Conservation (phyloP, 2,888 invertebrate genomes). For the Slavum lentiscoides region DNA sequence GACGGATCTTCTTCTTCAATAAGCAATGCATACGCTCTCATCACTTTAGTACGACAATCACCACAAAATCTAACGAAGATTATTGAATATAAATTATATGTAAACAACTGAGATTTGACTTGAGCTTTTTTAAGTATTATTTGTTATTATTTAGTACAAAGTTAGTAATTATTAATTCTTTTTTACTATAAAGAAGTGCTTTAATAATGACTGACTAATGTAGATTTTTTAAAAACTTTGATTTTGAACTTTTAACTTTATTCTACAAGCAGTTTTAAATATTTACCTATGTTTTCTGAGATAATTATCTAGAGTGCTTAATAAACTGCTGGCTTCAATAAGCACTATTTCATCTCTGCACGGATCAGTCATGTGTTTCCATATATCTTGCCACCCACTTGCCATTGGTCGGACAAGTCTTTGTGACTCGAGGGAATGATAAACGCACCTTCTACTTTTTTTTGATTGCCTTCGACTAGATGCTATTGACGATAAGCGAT, state of each 20-base stretch:
- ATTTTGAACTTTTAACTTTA: not conserved
- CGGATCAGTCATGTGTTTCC: constrained; percentile 80
- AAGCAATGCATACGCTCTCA: constrained; percentile 81
- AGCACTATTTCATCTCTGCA: constrained; percentile 84
- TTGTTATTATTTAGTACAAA: too few relatives aligned
- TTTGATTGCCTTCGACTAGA: constrained; percentile 82
- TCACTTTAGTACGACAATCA: constrained; percentile 89
- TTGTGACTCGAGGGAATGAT: constrained; percentile 89
- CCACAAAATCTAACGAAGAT: constrained; percentile 72
- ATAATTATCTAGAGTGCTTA: constrained; percentile 85
- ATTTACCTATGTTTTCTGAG: constrained; percentile 80
- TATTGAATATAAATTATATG: not conserved
- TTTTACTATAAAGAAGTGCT: too few relatives aligned
- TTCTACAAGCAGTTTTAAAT: not conserved
- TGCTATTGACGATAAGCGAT: constrained; percentile 75
- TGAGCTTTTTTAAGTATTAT: too few relatives aligned
- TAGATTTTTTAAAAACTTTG: too few relatives aligned
- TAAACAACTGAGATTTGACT: not conserved
- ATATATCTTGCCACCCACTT: constrained; percentile 79
- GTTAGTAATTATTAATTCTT: too few relatives aligned
- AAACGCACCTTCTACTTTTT: constrained; percentile 83
- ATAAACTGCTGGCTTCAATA: constrained; percentile 81
- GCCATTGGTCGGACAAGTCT: constrained; percentile 68
- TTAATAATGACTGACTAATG: too few relatives aligned
- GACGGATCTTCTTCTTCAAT: constrained; percentile 78